Evolutionary conservation across 2,888 invertebrate genomes (phyloP), one percentile per base, ranked within the genome.

Genomic region (Caradrina kadenii): DNA sequence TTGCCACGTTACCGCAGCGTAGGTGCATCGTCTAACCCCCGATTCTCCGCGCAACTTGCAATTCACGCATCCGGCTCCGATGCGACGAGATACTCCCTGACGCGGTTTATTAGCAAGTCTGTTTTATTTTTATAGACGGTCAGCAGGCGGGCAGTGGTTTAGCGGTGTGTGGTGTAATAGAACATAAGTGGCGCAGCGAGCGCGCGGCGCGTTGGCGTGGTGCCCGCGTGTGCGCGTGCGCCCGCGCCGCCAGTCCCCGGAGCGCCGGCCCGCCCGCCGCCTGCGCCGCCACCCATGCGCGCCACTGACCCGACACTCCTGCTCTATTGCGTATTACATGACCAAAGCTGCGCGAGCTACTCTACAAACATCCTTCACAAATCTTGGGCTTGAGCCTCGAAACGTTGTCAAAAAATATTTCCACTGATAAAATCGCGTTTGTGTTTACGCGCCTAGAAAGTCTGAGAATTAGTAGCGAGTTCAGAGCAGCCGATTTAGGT

Each of bases 401-500:
- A 61, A 53, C 70, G 54, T 58, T 45, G 64, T 71, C 85, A 82
- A 82, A 83, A 74, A 69, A 82, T 75, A 81, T 75, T 83, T 76
- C 75, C 75, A 80, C 81, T 80, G 78, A 83, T 64, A 76, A 65
- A 82, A 79, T 65, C 77, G 69, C 67, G 63, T 81, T 75, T 82
- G 79, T 82, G 84, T 87, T 88, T 86, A 85, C 88, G 87, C 88
- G 83, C 83, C 83, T 86, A 86, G 87, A 88, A 87, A 89, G 86
- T 87, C 87, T 80, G 85, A 86, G 83, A 87, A 85, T 86, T 86
- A 86, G 90, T 88, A 83, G 87, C 88, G 88, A 89, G 85, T 88
- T 84, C 85, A 83, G 84, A 90, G 90, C 90, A 84, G 91, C 90
- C 88, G 92, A 96, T 94, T 90, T 95, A 94, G 95, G 95, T 96